Base-by-base conservation (phyloP, 92 coral and sea anemone species). In the Porites lobata region DNA sequence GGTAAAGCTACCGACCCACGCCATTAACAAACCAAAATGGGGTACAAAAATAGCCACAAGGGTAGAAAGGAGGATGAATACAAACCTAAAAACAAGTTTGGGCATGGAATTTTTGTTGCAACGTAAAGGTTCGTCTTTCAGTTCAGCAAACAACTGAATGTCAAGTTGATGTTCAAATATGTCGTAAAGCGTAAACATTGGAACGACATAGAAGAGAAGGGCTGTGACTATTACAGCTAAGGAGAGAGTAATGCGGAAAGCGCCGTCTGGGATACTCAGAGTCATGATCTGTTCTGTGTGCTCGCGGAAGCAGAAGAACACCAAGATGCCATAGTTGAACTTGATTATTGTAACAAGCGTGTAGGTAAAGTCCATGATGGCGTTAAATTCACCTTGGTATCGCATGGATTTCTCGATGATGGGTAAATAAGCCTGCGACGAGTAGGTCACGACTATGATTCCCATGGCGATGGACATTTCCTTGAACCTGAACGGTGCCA, bases 201-300 rank as follows among this genome's bases (percentile, higher is more conserved):
- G 98, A 4, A 95, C 96, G 11, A 94, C 98, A 83, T 95, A 95
- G 85, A 95, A 93, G 29, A 95, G 89, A 26, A 95, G 92, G 1
- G 96, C 96, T 9, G 98, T 95, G 65, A 91, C 72, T 43, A 95
- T 92, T 50, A 95, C 98, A 7, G 95, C 96, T 43, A 95, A 69
- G 72, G 92, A 91, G 6, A 95, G 95, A 78, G 88, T 63, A 47
- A 83, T 90, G 51, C 98, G 96, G 90, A 95, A 93, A n/a, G 95
- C 86, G n/a, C 92, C 91, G 64, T 29, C 69, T 0, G 98, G 98
- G n/a, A 95, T 89, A 75, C 96, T 95, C 11, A 95, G 88, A 2
- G 98, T 95, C 98, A 95, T 95, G 22, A 95, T 82, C 90, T 95
- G 98, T 69, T 95, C 98, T 7, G 98, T 95, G 91, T 95, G 96